Evolutionary conservation across 2,113 vertebrate genomes (phyloP).

Genomic region (Isichthys henryi): DNA sequence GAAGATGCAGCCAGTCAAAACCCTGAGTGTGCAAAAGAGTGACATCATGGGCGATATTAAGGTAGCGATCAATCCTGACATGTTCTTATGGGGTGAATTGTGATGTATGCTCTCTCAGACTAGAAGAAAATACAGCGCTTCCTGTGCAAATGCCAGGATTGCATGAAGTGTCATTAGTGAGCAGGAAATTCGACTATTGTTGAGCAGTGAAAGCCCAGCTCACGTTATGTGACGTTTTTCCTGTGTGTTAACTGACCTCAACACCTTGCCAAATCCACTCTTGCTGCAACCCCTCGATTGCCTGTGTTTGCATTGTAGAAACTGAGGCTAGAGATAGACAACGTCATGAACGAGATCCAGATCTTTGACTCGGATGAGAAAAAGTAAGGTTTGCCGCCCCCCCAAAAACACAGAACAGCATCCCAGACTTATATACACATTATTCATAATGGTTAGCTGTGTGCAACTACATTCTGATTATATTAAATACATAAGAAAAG

Average conservation of each 20-base stretch:
- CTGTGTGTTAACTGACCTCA: neutral
- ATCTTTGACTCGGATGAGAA: conserved; percentile 57
- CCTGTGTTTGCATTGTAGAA: conserved; percentile 55
- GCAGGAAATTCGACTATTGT: neutral
- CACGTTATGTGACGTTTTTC: neutral
- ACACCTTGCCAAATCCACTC: neutral
- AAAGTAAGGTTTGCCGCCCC: conserved; percentile 53
- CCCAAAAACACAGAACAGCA: neutral
- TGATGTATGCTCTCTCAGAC: neutral
- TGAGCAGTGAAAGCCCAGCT: neutral
- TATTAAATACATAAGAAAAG: neutral
- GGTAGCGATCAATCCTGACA: conserved; percentile 48
- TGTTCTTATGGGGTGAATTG: neutral
- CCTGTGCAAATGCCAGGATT: neutral
- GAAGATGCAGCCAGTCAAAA: conserved; percentile 52
- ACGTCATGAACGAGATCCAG: conserved; percentile 62
- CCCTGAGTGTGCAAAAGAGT: conserved; percentile 51
- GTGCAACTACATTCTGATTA: neutral
- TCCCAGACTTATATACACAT: neutral
- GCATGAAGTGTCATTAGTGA: neutral
- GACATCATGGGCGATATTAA: conserved; percentile 73
- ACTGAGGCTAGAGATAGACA: conserved; percentile 68
- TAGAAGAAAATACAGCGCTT: neutral
- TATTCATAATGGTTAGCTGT: neutral
- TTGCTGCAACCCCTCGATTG: neutral